Base-by-base conservation (phyloP, 2,888 invertebrate genomes). In the Horisme vitalbata region DNA sequence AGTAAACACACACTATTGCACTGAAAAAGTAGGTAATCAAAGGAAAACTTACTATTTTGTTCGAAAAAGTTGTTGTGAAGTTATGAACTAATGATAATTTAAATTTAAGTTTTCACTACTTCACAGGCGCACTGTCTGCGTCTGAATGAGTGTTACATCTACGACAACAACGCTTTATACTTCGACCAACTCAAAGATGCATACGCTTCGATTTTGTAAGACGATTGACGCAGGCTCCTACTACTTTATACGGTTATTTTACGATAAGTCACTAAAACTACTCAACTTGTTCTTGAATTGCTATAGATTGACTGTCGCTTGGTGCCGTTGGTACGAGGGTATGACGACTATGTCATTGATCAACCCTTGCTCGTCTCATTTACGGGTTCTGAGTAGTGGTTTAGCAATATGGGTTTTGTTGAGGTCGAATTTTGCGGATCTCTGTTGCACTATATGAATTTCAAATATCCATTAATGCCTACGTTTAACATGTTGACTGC, bases 191-290 rank as follows among this genome's bases (percentile, higher is more conserved):
- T 71, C 71, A 85, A 88, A 88, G 87, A 83, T 78, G 86, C 77
- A 81, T 69, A 79, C 79, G 57, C 70, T 58, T 65, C 62, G 88
- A 84, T 89, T 89, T 89, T 87, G 89, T 86, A 89, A 88, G 89
- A 86, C 81, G 71, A 65, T 72, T 68, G 69, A 69, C 71, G 64
- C 71, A 68, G 71, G 63, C 85, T 71, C 68, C 63, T 89, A 89
- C 88, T 79, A 85, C 68, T 55, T 52, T 46, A 75, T 63, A 36
- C 47, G 43, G 52, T 20, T 53, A 55, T 48, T 52, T 33, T 30
- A 26, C 43, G 43, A 45, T 46, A 41, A 47, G 28, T 53, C 52
- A 48, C 37, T 38, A 35, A 52, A 65, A 52, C 56, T 51, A 38
- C 55, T 27, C 45, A 52, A 13, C 45, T 61, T 52, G 12, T 37